These are phyloP conservation scores for Emmelina monodactyla DNA, from an alignment of 2,888 invertebrate species.

Conservation along the genomic window DNA sequence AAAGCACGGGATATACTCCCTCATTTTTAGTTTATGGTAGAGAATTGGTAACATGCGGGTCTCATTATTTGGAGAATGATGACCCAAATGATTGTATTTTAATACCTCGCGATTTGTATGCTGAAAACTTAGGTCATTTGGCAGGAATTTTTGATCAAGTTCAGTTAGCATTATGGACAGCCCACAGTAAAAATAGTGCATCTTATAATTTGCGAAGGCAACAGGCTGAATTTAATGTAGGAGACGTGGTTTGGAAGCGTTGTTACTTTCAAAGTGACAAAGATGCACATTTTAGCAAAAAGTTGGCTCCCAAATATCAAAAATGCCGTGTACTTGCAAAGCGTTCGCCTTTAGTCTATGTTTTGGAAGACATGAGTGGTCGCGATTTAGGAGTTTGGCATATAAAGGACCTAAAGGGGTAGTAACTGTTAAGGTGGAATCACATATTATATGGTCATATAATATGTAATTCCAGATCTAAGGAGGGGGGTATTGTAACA, in stretches of 20 bases:
- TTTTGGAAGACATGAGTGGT: neutral
- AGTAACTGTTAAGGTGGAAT: neutral
- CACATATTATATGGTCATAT: too few relatives aligned
- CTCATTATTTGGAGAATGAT: constrained; percentile 8
- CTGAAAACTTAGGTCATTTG: constrained; percentile 8
- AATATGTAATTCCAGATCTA: too few relatives aligned
- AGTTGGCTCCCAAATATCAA: constrained; percentile 16
- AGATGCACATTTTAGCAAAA: constrained; percentile 15
- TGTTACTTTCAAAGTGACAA: constrained; percentile 16
- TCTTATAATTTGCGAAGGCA: constrained; percentile 13
- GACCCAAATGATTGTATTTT: constrained; percentile 1
- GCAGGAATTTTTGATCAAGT: constrained; percentile 3
- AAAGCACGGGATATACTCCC: constrained; percentile 13
- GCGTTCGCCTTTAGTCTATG: constrained; percentile 1
- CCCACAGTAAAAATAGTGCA: constrained; percentile 4
- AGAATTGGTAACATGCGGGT: constrained; percentile 9
- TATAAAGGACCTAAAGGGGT: neutral
- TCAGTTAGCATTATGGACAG: constrained; percentile 2
- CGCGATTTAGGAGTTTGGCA: neutral
- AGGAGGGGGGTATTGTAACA: too few relatives aligned
- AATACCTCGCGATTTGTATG: constrained; percentile 8
- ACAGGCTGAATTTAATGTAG: constrained; percentile 14
- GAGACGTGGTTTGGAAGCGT: constrained; percentile 14
- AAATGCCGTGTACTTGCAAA: constrained; percentile 6
- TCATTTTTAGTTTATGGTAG: constrained; percentile 8